Evolutionary conservation across 2,888 invertebrate species (phyloP).

Genomic region (Seira ritae): DNA sequence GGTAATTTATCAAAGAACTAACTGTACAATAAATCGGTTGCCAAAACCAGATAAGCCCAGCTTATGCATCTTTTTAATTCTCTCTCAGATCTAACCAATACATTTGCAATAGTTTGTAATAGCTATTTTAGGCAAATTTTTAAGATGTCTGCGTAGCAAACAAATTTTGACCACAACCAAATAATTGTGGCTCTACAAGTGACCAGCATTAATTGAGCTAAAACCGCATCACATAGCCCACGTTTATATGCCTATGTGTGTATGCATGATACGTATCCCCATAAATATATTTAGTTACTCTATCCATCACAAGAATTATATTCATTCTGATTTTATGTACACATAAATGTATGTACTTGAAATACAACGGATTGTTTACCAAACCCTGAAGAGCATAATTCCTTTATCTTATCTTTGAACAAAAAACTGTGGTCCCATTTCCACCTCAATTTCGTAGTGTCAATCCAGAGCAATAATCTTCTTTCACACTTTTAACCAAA

Average conservation of each 20-base stretch:
- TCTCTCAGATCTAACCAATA: too few species aligned
- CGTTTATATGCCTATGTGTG: too few species aligned
- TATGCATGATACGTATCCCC: too few species aligned
- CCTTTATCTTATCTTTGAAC: constrained; percentile 54
- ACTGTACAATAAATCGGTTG: background rate
- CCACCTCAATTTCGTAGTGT: constrained; percentile 37
- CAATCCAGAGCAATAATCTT: constrained; percentile 9
- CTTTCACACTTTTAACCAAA: background rate
- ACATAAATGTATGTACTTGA: constrained; percentile 3
- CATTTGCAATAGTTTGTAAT: too few species aligned
- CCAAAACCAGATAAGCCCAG: constrained; percentile 14
- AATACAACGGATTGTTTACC: constrained; percentile 30
- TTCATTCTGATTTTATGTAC: background rate
- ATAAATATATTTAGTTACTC: too few species aligned
- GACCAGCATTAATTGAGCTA: background rate
- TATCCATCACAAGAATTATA: background rate
- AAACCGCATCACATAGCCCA: constrained; percentile 27
- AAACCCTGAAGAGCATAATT: constrained; percentile 36
- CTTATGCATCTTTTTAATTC: too few species aligned
- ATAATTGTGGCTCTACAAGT: background rate
- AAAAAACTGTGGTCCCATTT: constrained; percentile 35
- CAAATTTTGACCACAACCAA: background rate
- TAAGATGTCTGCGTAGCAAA: too few species aligned
- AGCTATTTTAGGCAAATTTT: too few species aligned
- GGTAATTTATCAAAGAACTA: constrained; percentile 1